Percentiles rank a stretch among this genome's conserved stretches.
These are phyloP conservation scores for Sminthurinus aureus DNA, from an alignment of 2,888 invertebrate genomes.

Conservation along the genomic window DNA sequence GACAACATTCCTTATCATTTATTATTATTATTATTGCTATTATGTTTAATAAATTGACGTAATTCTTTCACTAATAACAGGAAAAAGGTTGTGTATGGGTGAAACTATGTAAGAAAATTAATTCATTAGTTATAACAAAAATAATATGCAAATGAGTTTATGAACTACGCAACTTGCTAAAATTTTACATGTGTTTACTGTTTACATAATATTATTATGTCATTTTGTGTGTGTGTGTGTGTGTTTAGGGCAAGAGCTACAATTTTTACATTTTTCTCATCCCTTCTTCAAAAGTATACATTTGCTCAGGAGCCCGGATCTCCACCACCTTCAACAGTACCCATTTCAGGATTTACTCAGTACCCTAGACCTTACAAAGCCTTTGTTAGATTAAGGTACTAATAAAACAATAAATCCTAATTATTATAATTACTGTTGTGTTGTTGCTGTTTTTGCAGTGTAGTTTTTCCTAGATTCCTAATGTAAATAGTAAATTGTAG, in stretches of 20 bases:
- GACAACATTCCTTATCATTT: no score
- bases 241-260: slow-evolving; percentile 44
- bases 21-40: no score
- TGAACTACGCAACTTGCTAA: not conserved
- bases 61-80: no score
- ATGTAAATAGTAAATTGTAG: no score
- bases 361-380: slow-evolving; percentile 35
- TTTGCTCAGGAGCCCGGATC: slow-evolving; percentile 31
- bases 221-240: slow-evolving; percentile 36
- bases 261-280: slow-evolving; percentile 47
- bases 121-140: not conserved
- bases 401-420: no score
- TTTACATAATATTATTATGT: not conserved
- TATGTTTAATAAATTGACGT: no score
- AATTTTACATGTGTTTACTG: not conserved
- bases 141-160: not conserved
- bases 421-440: no score
- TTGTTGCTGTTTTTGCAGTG: no score
- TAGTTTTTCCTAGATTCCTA: no score
- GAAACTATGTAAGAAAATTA: not conserved
- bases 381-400: not conserved
- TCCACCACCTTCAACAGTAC: slow-evolving; percentile 31
- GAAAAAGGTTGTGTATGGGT: no score
- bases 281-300: slow-evolving; percentile 46
- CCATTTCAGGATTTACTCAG: slow-evolving; percentile 42